Evolutionary conservation across 2,797 vertebrate genomes (phyloP).

Genomic region (Orestias chungarensis): DNA sequence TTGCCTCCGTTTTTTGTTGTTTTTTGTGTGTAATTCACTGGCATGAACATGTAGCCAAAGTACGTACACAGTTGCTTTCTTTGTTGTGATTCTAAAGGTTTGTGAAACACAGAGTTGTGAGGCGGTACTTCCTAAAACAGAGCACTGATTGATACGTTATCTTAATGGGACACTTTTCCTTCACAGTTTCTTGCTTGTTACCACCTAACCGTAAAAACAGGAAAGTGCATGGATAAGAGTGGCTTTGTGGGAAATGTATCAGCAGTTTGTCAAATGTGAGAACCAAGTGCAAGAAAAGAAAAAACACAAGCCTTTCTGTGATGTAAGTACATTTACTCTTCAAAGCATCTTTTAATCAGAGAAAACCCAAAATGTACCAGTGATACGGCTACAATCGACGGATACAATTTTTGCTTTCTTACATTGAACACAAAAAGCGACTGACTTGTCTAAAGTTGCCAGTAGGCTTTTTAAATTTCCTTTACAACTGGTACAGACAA

Average conservation of each 20-base stretch:
- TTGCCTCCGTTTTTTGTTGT: background rate
- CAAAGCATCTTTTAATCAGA: too few relatives aligned
- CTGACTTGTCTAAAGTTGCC: too few relatives aligned
- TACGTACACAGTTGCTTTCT: background rate
- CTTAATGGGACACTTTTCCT: background rate
- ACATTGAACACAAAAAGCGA: background rate
- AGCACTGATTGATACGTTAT: background rate
- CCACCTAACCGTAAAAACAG: background rate
- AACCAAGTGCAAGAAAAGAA: background rate
- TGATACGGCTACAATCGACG: too few relatives aligned
- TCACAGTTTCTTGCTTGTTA: background rate
- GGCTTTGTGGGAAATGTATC: background rate
- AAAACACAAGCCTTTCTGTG: too few relatives aligned
- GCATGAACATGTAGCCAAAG: background rate
- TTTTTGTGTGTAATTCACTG: background rate
- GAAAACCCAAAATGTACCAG: too few relatives aligned
- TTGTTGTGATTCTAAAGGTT: background rate
- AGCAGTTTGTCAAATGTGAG: background rate
- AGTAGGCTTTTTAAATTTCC: too few relatives aligned
- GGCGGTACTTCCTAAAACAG: background rate
- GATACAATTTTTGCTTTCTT: background rate
- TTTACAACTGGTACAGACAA: too few relatives aligned
- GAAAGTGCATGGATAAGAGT: background rate
- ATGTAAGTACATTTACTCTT: too few relatives aligned
- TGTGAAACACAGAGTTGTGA: background rate